These are phyloP conservation scores for Halictus rubicundus DNA, from an alignment of 1,140 invertebrate species.

Conservation along the genomic window DNA sequence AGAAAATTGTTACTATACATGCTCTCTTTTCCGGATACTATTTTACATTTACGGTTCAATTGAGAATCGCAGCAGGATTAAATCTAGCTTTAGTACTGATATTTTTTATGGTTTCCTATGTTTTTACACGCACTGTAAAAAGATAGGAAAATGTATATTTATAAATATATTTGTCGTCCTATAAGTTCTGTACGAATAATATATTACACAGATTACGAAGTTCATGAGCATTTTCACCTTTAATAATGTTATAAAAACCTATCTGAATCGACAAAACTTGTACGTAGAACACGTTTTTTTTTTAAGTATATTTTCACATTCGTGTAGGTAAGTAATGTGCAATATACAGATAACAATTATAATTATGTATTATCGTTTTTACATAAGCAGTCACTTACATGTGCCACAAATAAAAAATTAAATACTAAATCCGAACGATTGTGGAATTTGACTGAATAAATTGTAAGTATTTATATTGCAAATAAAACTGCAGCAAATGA, in stretches of 20 bases:
- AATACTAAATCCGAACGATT: background rate
- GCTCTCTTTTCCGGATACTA: too few species aligned
- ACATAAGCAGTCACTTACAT: slow-evolving; percentile 14
- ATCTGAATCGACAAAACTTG: background rate
- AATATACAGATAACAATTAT: background rate
- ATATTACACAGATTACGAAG: background rate
- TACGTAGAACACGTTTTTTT: background rate
- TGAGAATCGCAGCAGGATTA: too few species aligned
- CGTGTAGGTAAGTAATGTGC: slow-evolving; percentile 6
- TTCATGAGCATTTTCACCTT: slow-evolving; percentile 20
- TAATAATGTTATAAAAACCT: background rate
- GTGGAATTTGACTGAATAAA: slow-evolving; percentile 4
- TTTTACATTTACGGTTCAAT: too few species aligned
- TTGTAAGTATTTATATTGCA: slow-evolving; percentile 27
- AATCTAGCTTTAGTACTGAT: slow-evolving; percentile 1
- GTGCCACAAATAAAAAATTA: background rate
- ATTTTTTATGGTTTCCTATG: slow-evolving; percentile 18
- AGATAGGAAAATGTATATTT: slow-evolving; percentile 22
- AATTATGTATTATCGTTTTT: slow-evolving; percentile 26
- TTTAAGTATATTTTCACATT: slow-evolving; percentile 5
- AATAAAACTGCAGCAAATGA: slow-evolving; percentile 13
- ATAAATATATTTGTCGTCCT: background rate
- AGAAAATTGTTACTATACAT: too few species aligned
- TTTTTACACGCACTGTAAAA: slow-evolving; percentile 12
- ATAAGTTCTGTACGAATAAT: slow-evolving; percentile 10